Percentiles rank a stretch among this genome's conserved stretches.
Conservation (phyloP, 2,113 vertebrate species). For the Boleophthalmus pectinirostris region DNA sequence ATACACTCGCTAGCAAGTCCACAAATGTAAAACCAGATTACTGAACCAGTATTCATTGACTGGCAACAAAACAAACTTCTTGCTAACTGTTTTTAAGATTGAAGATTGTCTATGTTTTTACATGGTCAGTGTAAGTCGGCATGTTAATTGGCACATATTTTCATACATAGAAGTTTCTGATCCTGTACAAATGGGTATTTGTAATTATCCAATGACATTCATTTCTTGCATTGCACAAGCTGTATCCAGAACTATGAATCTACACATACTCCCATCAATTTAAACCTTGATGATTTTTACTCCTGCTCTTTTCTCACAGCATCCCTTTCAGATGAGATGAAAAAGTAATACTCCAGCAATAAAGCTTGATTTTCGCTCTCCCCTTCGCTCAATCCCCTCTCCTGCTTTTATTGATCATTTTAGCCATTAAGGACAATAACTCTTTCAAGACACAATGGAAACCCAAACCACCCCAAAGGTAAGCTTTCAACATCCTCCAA, state of each 20-base stretch:
- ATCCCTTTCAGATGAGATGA: constrained; percentile 80
- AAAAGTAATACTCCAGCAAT: constrained; percentile 84
- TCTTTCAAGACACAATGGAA: no score
- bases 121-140: neutral
- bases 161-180: neutral
- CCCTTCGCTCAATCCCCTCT: constrained; percentile 63
- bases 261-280: constrained; percentile 57
- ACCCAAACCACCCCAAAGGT: no score
- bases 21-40: neutral
- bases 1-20: neutral
- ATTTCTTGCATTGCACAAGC: neutral
- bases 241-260: constrained; percentile 25
- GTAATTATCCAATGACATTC: neutral
- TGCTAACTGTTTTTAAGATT: neutral
- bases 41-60: neutral
- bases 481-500: constrained; percentile 74
- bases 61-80: neutral
- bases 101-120: neutral
- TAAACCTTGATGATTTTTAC: constrained; percentile 74
- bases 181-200: neutral
- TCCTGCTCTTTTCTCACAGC: constrained; percentile 73
- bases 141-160: neutral
- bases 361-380: constrained; percentile 86
- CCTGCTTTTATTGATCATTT: constrained; percentile 83
- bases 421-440: no score